Percentiles rank a stretch among this genome's conserved stretches.
These are phyloP conservation scores for Drosophila ohnishii DNA, from an alignment of 1,140 invertebrate genomes.

Conservation along the genomic window DNA sequence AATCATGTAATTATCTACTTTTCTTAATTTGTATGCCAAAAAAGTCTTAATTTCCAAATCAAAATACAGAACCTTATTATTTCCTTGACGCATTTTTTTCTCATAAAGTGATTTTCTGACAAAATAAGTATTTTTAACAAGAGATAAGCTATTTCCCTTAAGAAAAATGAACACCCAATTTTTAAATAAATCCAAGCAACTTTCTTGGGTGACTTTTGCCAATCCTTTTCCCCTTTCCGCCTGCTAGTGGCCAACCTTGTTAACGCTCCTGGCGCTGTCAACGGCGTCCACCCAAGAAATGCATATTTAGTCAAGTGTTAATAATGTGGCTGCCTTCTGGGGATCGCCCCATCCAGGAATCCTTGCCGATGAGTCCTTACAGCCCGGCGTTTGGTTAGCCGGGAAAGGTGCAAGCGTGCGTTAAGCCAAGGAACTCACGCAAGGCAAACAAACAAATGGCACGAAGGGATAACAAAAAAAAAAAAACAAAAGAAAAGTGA, in stretches of 20 bases:
- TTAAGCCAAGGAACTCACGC: slow-evolving; percentile 57
- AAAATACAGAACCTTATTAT: neutral
- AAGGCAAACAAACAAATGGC: slow-evolving; percentile 58
- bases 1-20: neutral
- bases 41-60: neutral
- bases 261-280: slow-evolving; percentile 66
- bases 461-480: slow-evolving; percentile 27
- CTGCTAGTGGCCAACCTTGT: slow-evolving; percentile 57
- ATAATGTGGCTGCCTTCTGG: slow-evolving; percentile 74
- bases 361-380: slow-evolving; percentile 33
- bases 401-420: slow-evolving; percentile 74
- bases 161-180: neutral
- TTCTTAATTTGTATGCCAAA: too few relatives aligned
- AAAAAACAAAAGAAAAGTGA: slow-evolving; percentile 19
- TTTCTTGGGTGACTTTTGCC: slow-evolving; percentile 13
- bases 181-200: neutral
- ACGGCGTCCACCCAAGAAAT: slow-evolving; percentile 77
- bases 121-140: neutral
- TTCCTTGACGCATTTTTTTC: neutral
- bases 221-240: slow-evolving; percentile 21
- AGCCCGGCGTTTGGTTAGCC: slow-evolving; percentile 18
- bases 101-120: neutral
- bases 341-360: slow-evolving; percentile 28
- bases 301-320: slow-evolving; percentile 83
- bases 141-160: neutral